phyloP scores from a whole-genome alignment of 1,140 invertebrate species.

The Mizuhopecten yessoensis region DNA sequence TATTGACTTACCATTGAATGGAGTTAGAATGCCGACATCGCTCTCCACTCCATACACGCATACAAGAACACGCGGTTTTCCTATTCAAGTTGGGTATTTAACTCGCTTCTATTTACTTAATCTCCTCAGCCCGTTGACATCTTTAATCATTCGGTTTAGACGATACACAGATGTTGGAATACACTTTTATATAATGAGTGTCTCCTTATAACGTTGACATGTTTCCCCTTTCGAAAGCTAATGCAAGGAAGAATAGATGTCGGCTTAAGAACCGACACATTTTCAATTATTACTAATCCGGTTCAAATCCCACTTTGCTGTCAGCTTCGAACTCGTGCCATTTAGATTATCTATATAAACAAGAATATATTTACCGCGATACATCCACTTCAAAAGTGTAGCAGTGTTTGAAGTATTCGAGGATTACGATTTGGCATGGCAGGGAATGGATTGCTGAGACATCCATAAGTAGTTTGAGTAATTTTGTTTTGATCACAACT shows the following conservation, averaged over 20 bases:
- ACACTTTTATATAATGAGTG: not conserved
- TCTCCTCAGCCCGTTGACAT: not conserved
- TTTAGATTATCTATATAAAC: not conserved
- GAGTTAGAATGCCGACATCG: not conserved
- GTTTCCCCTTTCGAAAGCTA: not conserved
- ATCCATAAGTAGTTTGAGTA: not conserved
- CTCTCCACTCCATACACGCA: not conserved
- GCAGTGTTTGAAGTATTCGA: not conserved
- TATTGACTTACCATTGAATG: not conserved
- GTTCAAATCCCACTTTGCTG: conserved; percentile 30
- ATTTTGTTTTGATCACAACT: not conserved
- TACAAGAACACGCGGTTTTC: not conserved
- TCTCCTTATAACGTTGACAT: not conserved
- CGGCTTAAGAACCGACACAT: not conserved
- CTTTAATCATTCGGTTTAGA: not conserved
- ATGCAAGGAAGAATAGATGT: not conserved
- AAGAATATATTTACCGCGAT: not conserved
- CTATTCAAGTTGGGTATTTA: not conserved
- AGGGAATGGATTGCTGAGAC: not conserved
- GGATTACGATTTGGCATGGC: not conserved
- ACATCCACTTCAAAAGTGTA: not conserved
- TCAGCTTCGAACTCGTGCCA: not conserved
- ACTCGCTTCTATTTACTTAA: conserved; percentile 18
- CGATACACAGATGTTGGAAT: not conserved
- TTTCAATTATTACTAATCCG: not conserved